Conservation (phyloP, 2,888 invertebrate genomes). For the Polietes domitor region DNA sequence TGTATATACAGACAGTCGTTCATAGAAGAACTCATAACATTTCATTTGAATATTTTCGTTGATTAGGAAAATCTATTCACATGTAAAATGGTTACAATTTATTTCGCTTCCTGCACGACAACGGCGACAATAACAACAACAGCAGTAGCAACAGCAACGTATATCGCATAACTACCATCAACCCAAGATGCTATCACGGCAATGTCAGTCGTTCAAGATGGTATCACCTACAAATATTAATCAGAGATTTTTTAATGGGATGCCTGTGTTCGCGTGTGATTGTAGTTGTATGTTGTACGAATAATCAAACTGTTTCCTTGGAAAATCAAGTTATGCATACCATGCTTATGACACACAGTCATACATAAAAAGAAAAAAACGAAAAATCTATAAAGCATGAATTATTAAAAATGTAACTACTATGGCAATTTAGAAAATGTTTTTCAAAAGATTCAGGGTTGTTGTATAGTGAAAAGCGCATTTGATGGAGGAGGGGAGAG, state of each 20-base stretch:
- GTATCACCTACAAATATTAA: constrained; percentile 25
- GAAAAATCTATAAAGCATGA: no score
- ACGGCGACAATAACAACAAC: background rate
- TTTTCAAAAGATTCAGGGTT: no score
- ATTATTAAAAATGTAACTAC: no score
- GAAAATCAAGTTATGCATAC: background rate
- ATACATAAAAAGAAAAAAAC: no score
- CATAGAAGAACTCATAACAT: constrained; percentile 34
- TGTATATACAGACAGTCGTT: background rate
- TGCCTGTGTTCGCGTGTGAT: background rate
- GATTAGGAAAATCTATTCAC: constrained; percentile 57
- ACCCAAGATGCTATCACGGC: background rate
- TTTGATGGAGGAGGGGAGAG: no score
- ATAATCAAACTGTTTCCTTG: background rate
- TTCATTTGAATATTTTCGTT: constrained; percentile 50
- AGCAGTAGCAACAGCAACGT: background rate
- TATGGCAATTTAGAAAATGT: no score
- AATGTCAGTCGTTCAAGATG: background rate
- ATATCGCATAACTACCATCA: background rate
- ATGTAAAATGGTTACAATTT: constrained; percentile 50
- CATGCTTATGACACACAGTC: no score
- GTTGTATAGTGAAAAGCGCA: no score
- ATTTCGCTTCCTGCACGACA: background rate
- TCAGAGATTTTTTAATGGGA: background rate
- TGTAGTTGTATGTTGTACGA: no score